Percentiles rank a stretch among this genome's conserved stretches.
Conservation (phyloP, 2,113 vertebrate species). For the Bombycilla garrulus region DNA sequence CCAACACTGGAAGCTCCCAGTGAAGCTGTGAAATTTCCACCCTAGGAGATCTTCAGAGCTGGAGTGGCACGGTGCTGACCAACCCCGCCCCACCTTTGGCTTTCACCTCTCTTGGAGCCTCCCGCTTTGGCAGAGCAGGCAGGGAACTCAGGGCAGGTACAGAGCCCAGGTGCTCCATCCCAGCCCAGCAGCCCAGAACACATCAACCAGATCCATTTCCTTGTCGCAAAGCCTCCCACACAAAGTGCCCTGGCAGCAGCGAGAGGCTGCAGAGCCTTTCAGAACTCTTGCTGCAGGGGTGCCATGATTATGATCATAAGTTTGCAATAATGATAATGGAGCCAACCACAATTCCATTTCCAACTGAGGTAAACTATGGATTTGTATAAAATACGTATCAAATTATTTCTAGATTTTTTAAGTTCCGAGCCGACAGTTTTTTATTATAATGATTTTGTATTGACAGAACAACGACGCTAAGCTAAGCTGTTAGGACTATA, state of each 20-base stretch:
- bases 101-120: fast-evolving
- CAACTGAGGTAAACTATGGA: constrained; percentile 52
- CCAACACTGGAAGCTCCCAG: neutral
- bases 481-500: constrained; percentile 59
- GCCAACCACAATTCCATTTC: constrained; percentile 41
- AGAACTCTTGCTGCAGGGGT: constrained; percentile 18
- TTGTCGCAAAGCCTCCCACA: neutral
- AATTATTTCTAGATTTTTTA: constrained; percentile 65
- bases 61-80: neutral
- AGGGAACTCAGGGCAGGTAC: fast-evolving
- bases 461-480: constrained; percentile 66
- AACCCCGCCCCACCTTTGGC: neutral
- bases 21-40: neutral
- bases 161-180: neutral
- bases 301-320: constrained; percentile 39
- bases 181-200: neutral
- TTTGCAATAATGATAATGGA: constrained; percentile 59
- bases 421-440: constrained; percentile 47
- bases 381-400: constrained; percentile 65
- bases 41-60: neutral
- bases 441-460: constrained; percentile 70
- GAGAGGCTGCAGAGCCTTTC: neutral
- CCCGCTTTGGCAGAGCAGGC: neutral
- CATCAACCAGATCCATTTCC: neutral
- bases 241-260: neutral